Evolutionary conservation across 2,113 vertebrate genomes (phyloP).

Genomic region (Ptychochromis oligacanthus): DNA sequence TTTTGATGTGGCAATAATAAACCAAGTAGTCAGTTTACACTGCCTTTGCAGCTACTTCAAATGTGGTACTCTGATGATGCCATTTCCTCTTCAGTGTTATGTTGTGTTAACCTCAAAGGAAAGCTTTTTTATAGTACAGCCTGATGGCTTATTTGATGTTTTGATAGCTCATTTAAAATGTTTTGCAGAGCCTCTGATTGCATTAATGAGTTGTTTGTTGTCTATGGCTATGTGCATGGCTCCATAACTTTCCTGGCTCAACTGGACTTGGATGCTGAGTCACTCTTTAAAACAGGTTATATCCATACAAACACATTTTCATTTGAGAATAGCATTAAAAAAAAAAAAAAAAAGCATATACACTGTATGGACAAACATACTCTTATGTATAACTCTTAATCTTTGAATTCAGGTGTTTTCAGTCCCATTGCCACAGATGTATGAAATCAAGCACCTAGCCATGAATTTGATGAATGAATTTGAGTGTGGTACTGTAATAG

Average conservation of each 20-base stretch:
- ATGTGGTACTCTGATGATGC: background rate
- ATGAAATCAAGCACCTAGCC: too few species aligned
- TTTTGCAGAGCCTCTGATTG: background rate
- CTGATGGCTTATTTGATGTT: constrained; percentile 1
- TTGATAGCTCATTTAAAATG: background rate
- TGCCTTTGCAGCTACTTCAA: background rate
- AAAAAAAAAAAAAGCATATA: background rate
- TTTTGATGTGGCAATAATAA: constrained; percentile 13
- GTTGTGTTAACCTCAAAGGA: background rate
- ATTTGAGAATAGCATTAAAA: background rate
- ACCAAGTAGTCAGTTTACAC: background rate
- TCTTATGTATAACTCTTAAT: too few species aligned
- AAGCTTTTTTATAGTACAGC: background rate
- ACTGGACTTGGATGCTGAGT: background rate
- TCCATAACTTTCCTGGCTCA: background rate
- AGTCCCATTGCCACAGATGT: too few species aligned
- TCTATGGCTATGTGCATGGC: background rate
- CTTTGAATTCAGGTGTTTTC: too few species aligned
- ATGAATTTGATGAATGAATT: too few species aligned
- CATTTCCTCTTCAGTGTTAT: constrained; percentile 1
- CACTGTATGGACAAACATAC: too few species aligned
- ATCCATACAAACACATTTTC: background rate
- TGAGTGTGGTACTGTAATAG: too few species aligned
- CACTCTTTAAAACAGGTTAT: background rate
- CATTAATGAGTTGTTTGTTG: constrained; percentile 1